A percentile compares a stretch with the other conserved stretches of the same genome.
Evolutionary conservation across 2,113 vertebrate species (phyloP).

Genomic region (Entomyzon cyanotis): DNA sequence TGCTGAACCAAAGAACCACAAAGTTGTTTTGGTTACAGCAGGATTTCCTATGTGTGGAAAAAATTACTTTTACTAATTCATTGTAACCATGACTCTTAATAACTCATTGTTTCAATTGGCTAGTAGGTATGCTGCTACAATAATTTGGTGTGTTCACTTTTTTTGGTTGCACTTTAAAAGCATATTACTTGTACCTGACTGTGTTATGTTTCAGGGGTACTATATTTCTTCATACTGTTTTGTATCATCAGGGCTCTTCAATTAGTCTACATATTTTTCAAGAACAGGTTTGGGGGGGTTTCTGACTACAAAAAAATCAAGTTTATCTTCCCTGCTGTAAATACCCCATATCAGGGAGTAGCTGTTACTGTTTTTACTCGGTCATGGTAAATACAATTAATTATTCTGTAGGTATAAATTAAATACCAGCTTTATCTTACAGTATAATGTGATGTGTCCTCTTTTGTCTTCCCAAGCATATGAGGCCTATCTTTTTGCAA

Average conservation of each 20-base stretch:
- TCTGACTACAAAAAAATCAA: neutral
- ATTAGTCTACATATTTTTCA: neutral
- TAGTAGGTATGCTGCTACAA: neutral
- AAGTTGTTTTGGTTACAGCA: neutral
- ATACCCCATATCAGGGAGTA: neutral
- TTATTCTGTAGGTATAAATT: neutral
- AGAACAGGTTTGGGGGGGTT: fast-evolving
- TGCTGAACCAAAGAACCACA: neutral
- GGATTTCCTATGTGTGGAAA: neutral
- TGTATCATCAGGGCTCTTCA: neutral
- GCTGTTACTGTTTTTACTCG: neutral
- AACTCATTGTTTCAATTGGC: neutral
- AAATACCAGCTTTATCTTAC: neutral
- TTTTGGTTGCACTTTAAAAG: neutral
- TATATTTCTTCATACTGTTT: neutral
- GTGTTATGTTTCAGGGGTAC: neutral
- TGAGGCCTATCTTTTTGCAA: neutral
- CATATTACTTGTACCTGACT: neutral
- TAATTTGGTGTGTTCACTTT: neutral
- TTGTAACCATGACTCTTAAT: neutral
- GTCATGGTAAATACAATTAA: neutral
- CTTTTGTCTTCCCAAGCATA: neutral
- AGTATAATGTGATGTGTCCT: neutral
- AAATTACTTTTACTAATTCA: fast-evolving
- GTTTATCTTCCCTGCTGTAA: neutral